Percentiles rank a stretch among this genome's conserved stretches.
These are phyloP conservation scores for Microctenopoma stevenorrisi DNA, from an alignment of 2,797 vertebrate genomes.

Conservation along the genomic window DNA sequence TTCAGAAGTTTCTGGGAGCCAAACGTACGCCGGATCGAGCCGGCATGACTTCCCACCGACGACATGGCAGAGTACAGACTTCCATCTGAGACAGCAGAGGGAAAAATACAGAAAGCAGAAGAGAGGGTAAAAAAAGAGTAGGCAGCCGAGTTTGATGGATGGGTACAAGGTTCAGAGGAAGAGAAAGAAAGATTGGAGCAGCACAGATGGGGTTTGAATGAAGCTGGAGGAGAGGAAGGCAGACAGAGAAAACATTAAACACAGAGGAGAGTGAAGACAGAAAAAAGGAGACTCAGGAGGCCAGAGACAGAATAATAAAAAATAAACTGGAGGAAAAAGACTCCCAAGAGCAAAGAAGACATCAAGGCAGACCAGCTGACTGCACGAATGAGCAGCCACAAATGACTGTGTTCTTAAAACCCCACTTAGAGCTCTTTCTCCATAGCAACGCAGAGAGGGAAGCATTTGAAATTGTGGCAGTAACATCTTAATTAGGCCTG, in stretches of 20 bases:
- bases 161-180: conserved; percentile 30
- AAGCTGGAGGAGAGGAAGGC: conserved; percentile 25
- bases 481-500: conserved; percentile 60
- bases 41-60: conserved; percentile 72
- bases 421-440: conserved; percentile 54
- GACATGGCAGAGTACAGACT: conserved; percentile 87
- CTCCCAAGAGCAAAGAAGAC: conserved; percentile 44
- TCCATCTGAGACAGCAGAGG: conserved; percentile 74
- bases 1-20: conserved; percentile 84
- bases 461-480: conserved; percentile 33
- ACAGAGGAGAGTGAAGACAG: conserved; percentile 25
- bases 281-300: conserved; percentile 17
- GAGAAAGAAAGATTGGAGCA: conserved; percentile 16
- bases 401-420: conserved; percentile 39
- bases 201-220: conserved; percentile 28
- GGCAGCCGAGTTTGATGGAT: conserved; percentile 38
- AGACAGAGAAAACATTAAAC: conserved; percentile 43
- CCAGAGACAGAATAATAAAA: conserved; percentile 14
- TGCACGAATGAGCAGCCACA: conserved; percentile 40
- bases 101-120: conserved; percentile 6
- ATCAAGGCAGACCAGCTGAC: conserved; percentile 44
- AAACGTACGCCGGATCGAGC: conserved; percentile 84
- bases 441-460: conserved; percentile 54
- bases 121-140: conserved; percentile 11
- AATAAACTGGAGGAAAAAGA: conserved; percentile 7